Percentiles rank a stretch among this genome's conserved stretches.
Conservation (phyloP, 2,797 vertebrate genomes). For the Perodicticus potto region DNA sequence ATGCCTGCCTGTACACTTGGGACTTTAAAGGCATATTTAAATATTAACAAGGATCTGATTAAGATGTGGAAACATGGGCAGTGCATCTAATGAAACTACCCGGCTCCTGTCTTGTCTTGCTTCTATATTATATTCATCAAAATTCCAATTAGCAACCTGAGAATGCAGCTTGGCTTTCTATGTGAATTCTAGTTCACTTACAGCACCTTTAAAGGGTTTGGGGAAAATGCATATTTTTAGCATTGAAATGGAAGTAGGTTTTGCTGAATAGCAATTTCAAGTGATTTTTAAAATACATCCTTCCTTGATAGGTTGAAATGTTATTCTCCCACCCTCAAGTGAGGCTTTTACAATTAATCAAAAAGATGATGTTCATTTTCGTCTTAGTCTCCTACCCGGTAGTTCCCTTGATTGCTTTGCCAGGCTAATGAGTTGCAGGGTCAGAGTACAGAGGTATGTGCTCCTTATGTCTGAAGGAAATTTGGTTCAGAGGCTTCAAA, state of each 20-base stretch:
- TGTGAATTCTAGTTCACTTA: conserved; percentile 39
- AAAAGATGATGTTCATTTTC: conserved; percentile 64
- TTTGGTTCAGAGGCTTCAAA: conserved; percentile 56
- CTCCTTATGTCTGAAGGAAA: conserved; percentile 60
- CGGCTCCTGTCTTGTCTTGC: conserved; percentile 81
- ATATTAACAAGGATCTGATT: conserved; percentile 86
- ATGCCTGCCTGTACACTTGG: conserved; percentile 68
- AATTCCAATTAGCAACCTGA: conserved; percentile 84
- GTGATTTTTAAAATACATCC: conserved; percentile 28
- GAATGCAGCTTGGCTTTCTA: conserved; percentile 66
- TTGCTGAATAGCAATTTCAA: conserved; percentile 37
- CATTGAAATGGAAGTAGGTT: conserved; percentile 31
- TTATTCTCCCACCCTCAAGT: neutral
- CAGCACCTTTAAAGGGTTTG: conserved; percentile 16
- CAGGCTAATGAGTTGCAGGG: conserved; percentile 63
- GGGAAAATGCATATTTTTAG: conserved; percentile 58
- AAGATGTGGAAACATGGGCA: conserved; percentile 82
- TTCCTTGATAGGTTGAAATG: conserved; percentile 36
- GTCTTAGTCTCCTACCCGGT: conserved; percentile 64
- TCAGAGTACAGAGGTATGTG: neutral
- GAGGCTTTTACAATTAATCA: conserved; percentile 70
- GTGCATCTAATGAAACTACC: conserved; percentile 75
- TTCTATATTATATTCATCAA: conserved; percentile 85
- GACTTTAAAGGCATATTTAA: conserved; percentile 85
- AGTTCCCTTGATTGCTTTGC: conserved; percentile 66